Conservation (phyloP, 2,797 vertebrate species). For the Sebastes paucispinis region DNA sequence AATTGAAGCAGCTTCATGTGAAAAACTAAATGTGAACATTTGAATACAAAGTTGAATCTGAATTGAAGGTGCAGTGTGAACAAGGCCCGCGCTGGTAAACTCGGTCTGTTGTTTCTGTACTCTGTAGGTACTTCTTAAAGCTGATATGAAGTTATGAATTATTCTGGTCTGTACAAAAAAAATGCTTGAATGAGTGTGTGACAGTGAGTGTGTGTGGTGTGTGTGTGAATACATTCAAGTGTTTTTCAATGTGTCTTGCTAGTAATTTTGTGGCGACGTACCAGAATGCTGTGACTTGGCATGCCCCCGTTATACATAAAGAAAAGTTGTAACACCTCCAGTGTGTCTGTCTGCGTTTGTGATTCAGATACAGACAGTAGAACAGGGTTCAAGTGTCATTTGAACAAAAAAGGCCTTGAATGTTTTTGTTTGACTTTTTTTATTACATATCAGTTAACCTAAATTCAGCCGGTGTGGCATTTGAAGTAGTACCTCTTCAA, state of each 20-base stretch:
- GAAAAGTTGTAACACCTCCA: slow-evolving; percentile 42
- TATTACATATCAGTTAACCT: no score
- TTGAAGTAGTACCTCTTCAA: no score
- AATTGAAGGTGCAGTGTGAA: slow-evolving; percentile 25
- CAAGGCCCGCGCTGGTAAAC: slow-evolving; percentile 3
- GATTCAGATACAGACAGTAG: neutral
- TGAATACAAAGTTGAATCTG: neutral
- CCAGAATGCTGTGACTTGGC: slow-evolving; percentile 75
- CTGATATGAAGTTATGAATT: slow-evolving; percentile 78
- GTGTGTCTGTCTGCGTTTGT: neutral
- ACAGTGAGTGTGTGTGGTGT: slow-evolving; percentile 9
- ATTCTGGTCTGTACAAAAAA: slow-evolving; percentile 73
- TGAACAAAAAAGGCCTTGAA: no score
- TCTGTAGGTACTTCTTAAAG: slow-evolving; percentile 79
- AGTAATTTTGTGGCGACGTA: slow-evolving; percentile 69
- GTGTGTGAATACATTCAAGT: slow-evolving; percentile 43
- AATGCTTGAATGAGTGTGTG: slow-evolving; percentile 37
- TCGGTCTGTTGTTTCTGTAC: slow-evolving; percentile 57
- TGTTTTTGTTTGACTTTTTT: no score
- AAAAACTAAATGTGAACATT: neutral
- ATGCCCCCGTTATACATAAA: slow-evolving; percentile 63
- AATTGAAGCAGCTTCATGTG: neutral
- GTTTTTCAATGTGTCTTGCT: slow-evolving; percentile 65
- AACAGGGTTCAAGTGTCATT: no score
- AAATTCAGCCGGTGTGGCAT: no score